Evolutionary conservation across 2,113 vertebrate genomes (phyloP), one percentile per base, ranked within the genome.

Genomic region (Crotophaga sulcirostris): DNA sequence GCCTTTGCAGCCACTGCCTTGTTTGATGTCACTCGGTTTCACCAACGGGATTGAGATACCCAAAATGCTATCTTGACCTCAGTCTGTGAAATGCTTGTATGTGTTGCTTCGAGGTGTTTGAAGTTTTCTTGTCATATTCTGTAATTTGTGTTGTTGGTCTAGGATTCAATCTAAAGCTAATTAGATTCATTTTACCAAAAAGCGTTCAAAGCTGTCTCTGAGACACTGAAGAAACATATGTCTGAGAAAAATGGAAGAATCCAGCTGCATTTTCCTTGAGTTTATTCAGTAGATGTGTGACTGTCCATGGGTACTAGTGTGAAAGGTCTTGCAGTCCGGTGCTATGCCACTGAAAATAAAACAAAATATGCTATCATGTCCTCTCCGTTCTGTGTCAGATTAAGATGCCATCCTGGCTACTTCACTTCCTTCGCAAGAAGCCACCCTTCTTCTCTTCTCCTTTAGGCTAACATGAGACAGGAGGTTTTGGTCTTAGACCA

Each of bases 291-390:
- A 73, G 80, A 63, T 24, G 13, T 62, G 47, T 94, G 62, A 68
- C 74, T 89, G 24, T 49, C 55, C 51, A 9, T 73, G 79, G 82
- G 93, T 85, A 33, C 76, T 80, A 49, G 83, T 45, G 62, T 56
- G 83, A 91, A 96, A 96, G 84, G 81, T 79, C 79, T 87, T 68
- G 40, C 64, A 89, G 42, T 66, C 52, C 77, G 67, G 73, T 89
- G 42, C 70, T 83, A 63, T 84, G 72, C 45, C 44, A 51, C 58
- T 51, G 33, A 78, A 91, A 87, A 94, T 45, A 54, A 89, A 81
- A 91, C n/a, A 91, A 91, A 86, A 47, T 0, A 0, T 25, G 24
- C 18, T 49, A 5, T 69, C 52, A 16, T 63, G 56, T 63, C 31
- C 17, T 58, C 21, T 77, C 18, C 38, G 81, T 77, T 89, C 76